Percentiles rank a stretch among this genome's conserved stretches.
These are phyloP conservation scores for Nipponacmea schrenckii DNA, from an alignment of 2,888 invertebrate genomes.

Conservation along the genomic window DNA sequence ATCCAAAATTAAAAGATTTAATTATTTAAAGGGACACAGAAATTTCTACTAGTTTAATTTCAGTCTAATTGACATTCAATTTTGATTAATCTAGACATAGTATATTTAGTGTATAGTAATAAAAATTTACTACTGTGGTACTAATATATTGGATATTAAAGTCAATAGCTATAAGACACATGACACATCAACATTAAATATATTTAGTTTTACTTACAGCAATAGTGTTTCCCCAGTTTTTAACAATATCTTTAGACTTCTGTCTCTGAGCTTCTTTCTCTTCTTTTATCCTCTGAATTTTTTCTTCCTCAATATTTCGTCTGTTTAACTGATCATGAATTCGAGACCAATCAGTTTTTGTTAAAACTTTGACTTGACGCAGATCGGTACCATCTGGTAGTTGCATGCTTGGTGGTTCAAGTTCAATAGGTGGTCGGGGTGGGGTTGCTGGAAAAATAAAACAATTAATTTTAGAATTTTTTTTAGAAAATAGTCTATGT, in stretches of 20 bases:
- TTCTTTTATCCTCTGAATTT: slow-evolving; percentile 45
- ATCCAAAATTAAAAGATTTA: too few species aligned
- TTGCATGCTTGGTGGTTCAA: slow-evolving; percentile 21
- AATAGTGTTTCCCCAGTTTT: slow-evolving; percentile 67
- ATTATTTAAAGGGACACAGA: not conserved
- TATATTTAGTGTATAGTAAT: too few species aligned
- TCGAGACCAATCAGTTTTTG: slow-evolving; percentile 64
- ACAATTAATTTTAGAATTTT: not conserved
- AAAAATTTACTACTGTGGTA: too few species aligned
- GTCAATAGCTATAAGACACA: not conserved
- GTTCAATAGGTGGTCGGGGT: not conserved
- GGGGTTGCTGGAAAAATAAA: not conserved
- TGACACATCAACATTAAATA: not conserved
- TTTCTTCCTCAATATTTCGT: slow-evolving; percentile 61
- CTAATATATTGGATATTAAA: too few species aligned
- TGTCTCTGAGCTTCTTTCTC: slow-evolving; percentile 60
- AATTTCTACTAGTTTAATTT: too few species aligned
- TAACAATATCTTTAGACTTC: slow-evolving; percentile 62
- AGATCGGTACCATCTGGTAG: slow-evolving; percentile 54
- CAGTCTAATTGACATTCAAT: too few species aligned
- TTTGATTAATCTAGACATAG: too few species aligned
- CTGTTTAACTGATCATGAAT: slow-evolving; percentile 63
- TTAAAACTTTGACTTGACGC: slow-evolving; percentile 61
- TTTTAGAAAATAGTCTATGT: too few species aligned
- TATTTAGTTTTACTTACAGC: slow-evolving; percentile 51